phyloP scores from a whole-genome alignment of 2,113 vertebrate species.

The Loxodonta africana region DNA sequence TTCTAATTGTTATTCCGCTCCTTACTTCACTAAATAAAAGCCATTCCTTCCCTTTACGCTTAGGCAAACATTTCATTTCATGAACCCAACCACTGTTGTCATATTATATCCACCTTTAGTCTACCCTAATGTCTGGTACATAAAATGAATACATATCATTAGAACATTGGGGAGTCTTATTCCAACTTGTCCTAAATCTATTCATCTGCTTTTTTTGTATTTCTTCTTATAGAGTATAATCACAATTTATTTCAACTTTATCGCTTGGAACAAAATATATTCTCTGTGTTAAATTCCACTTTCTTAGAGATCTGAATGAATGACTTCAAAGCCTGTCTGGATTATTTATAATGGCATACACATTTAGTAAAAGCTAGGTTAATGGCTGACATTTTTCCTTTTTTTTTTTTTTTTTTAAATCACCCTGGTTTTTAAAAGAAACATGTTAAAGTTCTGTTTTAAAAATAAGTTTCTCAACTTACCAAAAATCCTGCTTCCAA shows the following conservation, averaged over 20 bases:
- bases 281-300: neutral
- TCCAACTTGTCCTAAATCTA: neutral
- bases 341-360: neutral
- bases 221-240: neutral
- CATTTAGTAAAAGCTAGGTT: neutral
- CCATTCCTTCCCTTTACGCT: neutral
- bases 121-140: neutral
- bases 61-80: neutral
- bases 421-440: neutral
- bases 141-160: neutral
- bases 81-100: neutral
- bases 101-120: neutral
- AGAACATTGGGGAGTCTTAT: neutral
- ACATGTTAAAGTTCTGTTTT: neutral
- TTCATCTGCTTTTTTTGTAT: neutral
- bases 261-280: neutral
- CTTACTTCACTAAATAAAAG: neutral
- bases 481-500: neutral
- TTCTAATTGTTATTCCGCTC: neutral
- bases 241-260: neutral
- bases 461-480: neutral
- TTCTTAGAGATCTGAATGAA: too few species aligned
- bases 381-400: neutral
- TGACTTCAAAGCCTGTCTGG: neutral
- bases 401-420: neutral